Percentiles rank a stretch among this genome's conserved stretches.
Evolutionary conservation across 2,113 vertebrate species (phyloP).

Genomic region (Hypanus sabinus): DNA sequence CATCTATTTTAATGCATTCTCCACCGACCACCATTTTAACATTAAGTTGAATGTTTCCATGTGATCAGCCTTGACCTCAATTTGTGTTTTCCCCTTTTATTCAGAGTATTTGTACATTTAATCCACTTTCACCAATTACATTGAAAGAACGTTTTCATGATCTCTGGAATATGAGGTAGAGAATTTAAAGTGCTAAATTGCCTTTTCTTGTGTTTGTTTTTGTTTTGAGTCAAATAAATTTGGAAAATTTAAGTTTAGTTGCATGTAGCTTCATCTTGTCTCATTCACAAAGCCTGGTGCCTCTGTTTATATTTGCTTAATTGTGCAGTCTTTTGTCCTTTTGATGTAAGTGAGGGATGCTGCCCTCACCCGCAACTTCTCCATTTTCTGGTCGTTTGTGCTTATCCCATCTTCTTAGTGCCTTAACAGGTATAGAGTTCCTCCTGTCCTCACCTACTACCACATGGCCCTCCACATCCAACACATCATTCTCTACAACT

Average conservation of each 20-base stretch:
- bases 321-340: constrained; percentile 13
- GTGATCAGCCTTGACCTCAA: neutral
- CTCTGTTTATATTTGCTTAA: neutral
- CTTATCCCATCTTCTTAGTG: too few species aligned
- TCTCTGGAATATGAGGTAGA: neutral
- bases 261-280: neutral
- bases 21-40: neutral
- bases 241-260: neutral
- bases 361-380: too few species aligned
- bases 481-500: too few species aligned
- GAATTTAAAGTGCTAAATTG: neutral
- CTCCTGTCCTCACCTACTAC: too few species aligned
- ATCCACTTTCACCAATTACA: neutral
- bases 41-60: neutral
- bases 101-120: neutral
- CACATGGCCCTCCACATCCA: too few species aligned
- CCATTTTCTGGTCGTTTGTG: too few species aligned
- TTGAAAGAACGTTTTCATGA: neutral
- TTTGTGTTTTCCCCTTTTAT: neutral
- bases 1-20: neutral
- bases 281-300: neutral
- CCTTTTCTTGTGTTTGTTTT: neutral
- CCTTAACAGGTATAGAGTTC: too few species aligned
- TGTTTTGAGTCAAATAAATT: neutral
- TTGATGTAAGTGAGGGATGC: constrained; percentile 36